Base-by-base conservation (phyloP, 2,888 invertebrate species). In the Spicauda simplicius region DNA sequence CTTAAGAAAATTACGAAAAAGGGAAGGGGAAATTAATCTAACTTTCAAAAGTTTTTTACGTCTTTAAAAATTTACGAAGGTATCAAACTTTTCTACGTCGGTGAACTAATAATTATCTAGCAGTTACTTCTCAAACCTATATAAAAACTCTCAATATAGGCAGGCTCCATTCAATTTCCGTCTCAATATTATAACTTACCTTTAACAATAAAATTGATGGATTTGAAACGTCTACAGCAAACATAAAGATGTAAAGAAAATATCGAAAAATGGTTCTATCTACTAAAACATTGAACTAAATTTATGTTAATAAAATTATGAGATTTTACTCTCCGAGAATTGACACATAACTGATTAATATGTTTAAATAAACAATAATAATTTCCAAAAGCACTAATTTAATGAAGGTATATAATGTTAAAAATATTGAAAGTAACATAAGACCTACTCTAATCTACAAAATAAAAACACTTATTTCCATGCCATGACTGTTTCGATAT, bases 401-500 rank as follows among this genome's bases (percentile, higher is more conserved):
- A 12, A 20, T 33, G 18, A 30, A 30, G 53, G 16, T 18, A 41
- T 48, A 30, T 25, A 37, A 53, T 53, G 30, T 64, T 5, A 54
- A 54, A 59, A 55, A 41, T 20, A 45, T 54, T 48, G 2, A 16
- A 60, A 20, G 30, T 18, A 53, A 54, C 53, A 16, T 37, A 45
- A 58, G 48, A 45, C 65, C 59, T 65, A 60, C 30, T 54, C 65
- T 65, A 66, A 55, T 50, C 66, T 66, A 66, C 66, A 37, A 66
- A 66, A 66, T 60, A 30, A 66, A 55, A 59, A 67, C 67, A 62
- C 41, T 61, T 52, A 73, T 72, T 70, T 52, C 50, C 58, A 71
- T 68, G 60, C 74, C 70, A 71, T 64, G 12, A 71, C 72, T 54
- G 71, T 68, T 72, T 64, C 68, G 48, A 2, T 41, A 74, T 55